Conservation (phyloP, 2,888 invertebrate genomes). For the Coenonympha arcania region DNA sequence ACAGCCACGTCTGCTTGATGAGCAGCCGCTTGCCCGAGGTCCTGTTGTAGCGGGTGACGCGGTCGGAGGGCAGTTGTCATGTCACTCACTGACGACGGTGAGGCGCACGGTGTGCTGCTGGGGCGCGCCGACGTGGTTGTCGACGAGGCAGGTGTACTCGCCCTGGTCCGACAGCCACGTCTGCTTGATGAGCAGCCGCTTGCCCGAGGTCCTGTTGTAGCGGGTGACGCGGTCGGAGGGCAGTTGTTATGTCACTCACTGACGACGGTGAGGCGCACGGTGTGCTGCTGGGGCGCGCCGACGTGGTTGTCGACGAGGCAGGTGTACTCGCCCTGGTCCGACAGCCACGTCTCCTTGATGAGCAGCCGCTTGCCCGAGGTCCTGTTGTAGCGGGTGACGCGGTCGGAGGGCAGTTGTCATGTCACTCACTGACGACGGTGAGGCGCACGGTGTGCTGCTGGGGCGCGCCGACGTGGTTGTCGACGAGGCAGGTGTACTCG, state of each 20-base stretch:
- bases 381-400: conserved; percentile 56
- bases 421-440: conserved; percentile 50
- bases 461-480: conserved; percentile 47
- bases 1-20: conserved; percentile 44
- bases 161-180: conserved; percentile 47
- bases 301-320: conserved; percentile 50
- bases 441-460: conserved; percentile 46
- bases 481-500: conserved; percentile 47
- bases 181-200: conserved; percentile 51
- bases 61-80: not conserved
- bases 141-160: conserved; percentile 47
- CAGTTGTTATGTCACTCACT: too few relatives aligned
- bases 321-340: conserved; percentile 51
- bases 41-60: too few relatives aligned
- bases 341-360: conserved; percentile 45
- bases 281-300: conserved; percentile 45
- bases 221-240: not conserved
- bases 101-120: conserved; percentile 46
- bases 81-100: too few relatives aligned
- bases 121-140: conserved; percentile 46
- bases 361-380: conserved; percentile 54
- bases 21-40: conserved; percentile 50
- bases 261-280: conserved; percentile 44
- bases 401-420: conserved; percentile 38
- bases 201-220: too few relatives aligned